Evolutionary conservation across 2,888 invertebrate species (phyloP), one percentile per base, ranked within the genome.

Genomic region (Lingula anatina): DNA sequence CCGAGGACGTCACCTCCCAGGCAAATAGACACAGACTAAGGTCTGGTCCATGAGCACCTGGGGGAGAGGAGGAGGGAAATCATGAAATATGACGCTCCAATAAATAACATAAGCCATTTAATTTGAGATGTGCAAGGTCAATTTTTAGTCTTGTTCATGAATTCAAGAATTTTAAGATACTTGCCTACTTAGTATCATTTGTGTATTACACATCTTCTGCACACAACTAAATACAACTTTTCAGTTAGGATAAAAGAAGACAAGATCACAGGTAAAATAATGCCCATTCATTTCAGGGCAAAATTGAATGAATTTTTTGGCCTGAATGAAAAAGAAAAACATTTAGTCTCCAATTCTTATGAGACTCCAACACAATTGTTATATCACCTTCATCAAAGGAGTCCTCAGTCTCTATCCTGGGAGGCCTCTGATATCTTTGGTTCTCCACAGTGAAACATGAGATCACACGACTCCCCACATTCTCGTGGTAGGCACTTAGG

Each of bases 11-110:
- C 49, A 82, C 82, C 65, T 84, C 83, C 86, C 87, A 87, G 0
- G 84, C 83, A 45, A 88, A 76, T 31, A 84, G 81, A 66, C 86
- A 85, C 9, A 85, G 65, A 40, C 83, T 74, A 23, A 69, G 64
- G 54, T 76, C 75, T 41, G 65, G 65, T 23, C 66, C 62, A 49
- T 61, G 62, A 21, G 54, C 40, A 49, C 56, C 66, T 68, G 53
- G 4, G 51, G 53, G 25, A 37, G 23, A 24, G 40, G 43, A 23
- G 23, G 37, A 3, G n/a, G 24, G 20, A 12, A 40, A 9, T 26
- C 45, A 45, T 9, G 9, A 21, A 20, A 36, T 20, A 7, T 18
- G 5, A 35, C 5, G 15, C 36, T 35, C 35, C 7, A 36, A 5
- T 44, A 12, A 12, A 35, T 12, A 12, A 31, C 12, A 18, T 43